Base-by-base conservation (phyloP, 2,797 vertebrate species). In the Acrossocheilus wenchowensis region DNA sequence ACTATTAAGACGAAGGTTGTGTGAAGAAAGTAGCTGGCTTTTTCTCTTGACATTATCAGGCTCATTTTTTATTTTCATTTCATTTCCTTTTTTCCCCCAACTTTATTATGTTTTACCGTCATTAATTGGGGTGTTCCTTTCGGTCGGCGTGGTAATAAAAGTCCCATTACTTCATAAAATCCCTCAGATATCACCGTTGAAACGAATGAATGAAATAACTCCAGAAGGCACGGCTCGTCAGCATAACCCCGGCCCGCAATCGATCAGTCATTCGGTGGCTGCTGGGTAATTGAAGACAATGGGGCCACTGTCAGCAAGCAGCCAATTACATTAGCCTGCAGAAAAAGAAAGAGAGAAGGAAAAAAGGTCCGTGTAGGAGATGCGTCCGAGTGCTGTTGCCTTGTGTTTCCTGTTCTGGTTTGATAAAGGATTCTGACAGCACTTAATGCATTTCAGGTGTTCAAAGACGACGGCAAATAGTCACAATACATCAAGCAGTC, bases 381-480 rank as follows among this genome's bases (percentile, higher is more conserved):
- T 36, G 39, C 7, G 34, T 81, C 21, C 17, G 41, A 73, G 78
- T 34, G 23, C 39, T 54, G 45, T 87, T 85, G 43, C 48, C 75
- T 83, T 78, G 36, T 71, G 73, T 88, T 82, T 39, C 79, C 60
- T 73, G 60, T 73, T 78, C 36, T 69, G 68, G 84, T 64, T 75
- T 81, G 71, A 89, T 86, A 88, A 89, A 81, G 81, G 45, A 81
- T 83, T 84, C 50, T 74, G 82, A 86, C 75, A 48, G 85, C 48
- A 26, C 69, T 84, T 87, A 80, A 80, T 87, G 79, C 75, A 85
- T 78, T 84, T 88, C 30, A 87, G 75, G 77, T 85, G 86, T 86
- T 88, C 74, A 82, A 82, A 87, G 66, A 62, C 72, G 60, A 85
- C 14, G 43, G 78, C 34, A 87, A 82, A 85, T 86, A 79, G 62